Evolutionary conservation across 1,140 invertebrate species (phyloP).

Genomic region (Drosophila watanabei): DNA sequence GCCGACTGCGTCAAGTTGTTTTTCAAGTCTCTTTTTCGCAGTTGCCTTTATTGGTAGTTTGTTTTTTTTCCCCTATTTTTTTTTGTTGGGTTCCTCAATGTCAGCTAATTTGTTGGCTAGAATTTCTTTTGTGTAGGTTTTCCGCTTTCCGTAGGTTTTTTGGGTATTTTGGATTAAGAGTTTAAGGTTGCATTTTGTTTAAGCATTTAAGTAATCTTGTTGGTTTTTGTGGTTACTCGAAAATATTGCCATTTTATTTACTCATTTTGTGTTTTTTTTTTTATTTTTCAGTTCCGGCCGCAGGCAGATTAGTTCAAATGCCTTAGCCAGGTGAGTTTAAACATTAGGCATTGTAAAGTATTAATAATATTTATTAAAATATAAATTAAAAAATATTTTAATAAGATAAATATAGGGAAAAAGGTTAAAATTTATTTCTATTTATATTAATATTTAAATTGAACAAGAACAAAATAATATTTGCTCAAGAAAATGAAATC

Average conservation of each 20-base stretch:
- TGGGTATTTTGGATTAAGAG: slow-evolving; percentile 3
- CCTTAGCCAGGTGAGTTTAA: slow-evolving; percentile 93
- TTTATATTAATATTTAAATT: no score
- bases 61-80: slow-evolving; percentile 21
- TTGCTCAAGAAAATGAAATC: no score
- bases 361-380: no score
- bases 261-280: slow-evolving; percentile 61
- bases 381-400: not conserved
- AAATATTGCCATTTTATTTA: not conserved
- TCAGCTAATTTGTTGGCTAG: slow-evolving; percentile 57
- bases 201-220: slow-evolving; percentile 7
- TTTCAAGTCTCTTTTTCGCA: slow-evolving; percentile 29
- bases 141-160: not conserved
- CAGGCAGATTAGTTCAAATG: slow-evolving; percentile 92
- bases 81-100: slow-evolving; percentile 52
- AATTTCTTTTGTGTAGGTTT: slow-evolving; percentile 32
- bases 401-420: no score
- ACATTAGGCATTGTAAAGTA: no score
- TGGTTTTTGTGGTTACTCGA: slow-evolving; percentile 1
- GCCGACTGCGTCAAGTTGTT: slow-evolving; percentile 50
- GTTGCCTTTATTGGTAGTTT: slow-evolving; percentile 18
- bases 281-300: slow-evolving; percentile 90
- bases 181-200: slow-evolving; percentile 7
- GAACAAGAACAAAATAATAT: no score
- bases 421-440: no score